Conservation (phyloP, 2,888 invertebrate genomes). For the Cosmorhoe ocellata region DNA sequence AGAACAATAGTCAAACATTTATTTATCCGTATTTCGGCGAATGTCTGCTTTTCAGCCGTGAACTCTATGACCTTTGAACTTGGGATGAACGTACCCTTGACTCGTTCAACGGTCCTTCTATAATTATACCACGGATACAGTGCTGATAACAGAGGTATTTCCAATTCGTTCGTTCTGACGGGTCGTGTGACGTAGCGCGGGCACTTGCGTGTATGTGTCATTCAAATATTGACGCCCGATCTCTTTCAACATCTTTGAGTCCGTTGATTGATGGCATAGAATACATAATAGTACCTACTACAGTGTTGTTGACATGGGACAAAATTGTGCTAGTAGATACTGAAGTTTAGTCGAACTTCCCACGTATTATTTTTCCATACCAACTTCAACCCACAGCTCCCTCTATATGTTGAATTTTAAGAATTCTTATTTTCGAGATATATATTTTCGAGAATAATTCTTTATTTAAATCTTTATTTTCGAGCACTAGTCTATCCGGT, state of each 20-base stretch:
- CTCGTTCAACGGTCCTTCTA: conserved; percentile 68
- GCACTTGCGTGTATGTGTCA: conserved; percentile 15
- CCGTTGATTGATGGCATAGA: background rate
- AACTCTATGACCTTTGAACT: conserved; percentile 77
- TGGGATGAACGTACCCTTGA: conserved; percentile 78
- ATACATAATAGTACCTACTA: no score
- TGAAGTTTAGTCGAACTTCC: no score
- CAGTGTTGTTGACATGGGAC: no score
- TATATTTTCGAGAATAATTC: no score
- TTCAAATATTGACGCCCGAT: conserved; percentile 8
- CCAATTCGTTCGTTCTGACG: conserved; percentile 45
- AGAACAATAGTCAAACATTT: conserved; percentile 19
- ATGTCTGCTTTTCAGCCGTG: conserved; percentile 48
- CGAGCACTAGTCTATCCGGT: no score
- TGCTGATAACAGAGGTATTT: conserved; percentile 62
- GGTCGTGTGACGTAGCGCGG: conserved; percentile 6
- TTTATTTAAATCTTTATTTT: no score
- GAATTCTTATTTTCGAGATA: no score
- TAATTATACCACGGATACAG: conserved; percentile 57
- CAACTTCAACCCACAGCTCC: no score
- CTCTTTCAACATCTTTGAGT: background rate
- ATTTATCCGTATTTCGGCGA: conserved; percentile 37
- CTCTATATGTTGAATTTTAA: no score
- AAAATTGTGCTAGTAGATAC: no score
- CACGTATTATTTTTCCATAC: no score